Evolutionary conservation across 2,113 vertebrate genomes (phyloP), one percentile per base, ranked within the genome.

Genomic region (Austrofundulus limnaeus): DNA sequence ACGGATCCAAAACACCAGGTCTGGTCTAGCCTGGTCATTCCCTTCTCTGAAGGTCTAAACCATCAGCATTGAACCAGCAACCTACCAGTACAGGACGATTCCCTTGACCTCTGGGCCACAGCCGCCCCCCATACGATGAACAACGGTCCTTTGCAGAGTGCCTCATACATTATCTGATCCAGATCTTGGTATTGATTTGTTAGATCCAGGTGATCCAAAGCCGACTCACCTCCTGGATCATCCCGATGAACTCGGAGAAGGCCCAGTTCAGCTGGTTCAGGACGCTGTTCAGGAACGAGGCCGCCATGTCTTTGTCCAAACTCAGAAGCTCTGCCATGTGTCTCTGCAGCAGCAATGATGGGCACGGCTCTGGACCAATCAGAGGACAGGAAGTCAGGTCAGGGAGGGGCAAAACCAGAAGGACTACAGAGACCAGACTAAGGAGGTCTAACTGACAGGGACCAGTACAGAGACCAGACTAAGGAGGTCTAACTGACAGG

Each of bases 191-290:
- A n/a, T n/a, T n/a, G n/a, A n/a, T n/a, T n/a, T n/a, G n/a, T n/a
- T n/a, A n/a, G n/a, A n/a, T n/a, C n/a, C n/a, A n/a, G n/a, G n/a
- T n/a, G 41, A 17, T 43, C 5, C 15, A 43, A 17, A 4, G 1
- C 8, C 4, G 4, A 3, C 92, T 91, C 53, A 98, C 97, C 97
- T 99, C 97, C 82, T 99, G 97, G 75, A 98, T 98, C 97, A 99
- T 99, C 80, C 97, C 97, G 0, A 99, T 98, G 84, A 99, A 99
- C 88, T 99, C 97, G 0, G 96, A 98, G 88, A 99, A 99, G 5
- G 97, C 97, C 97, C 97, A 99, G 92, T 99, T 99, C 49, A 99
- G 95, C 83, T 99, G 97, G 89, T 99, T 99, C 51, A 99, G 94
- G 86, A 98, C 96, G 0, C 97, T 98, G 93, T 99, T 99, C 82